phyloP scores from a whole-genome alignment of 2,113 vertebrate species.

The Zosterops pallidus region DNA sequence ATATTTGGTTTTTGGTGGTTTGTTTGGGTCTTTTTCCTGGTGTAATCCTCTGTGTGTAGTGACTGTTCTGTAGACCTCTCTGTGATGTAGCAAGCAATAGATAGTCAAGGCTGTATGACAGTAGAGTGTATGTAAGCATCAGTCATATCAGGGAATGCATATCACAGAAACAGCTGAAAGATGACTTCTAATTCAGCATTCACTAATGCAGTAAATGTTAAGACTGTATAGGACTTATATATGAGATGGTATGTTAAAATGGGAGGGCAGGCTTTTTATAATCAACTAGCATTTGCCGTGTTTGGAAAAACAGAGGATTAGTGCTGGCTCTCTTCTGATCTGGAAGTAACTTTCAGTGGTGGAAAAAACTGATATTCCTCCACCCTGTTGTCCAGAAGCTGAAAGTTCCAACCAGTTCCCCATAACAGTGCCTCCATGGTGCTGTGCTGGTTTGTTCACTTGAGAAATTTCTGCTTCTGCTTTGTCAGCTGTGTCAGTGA shows the following conservation, averaged over 20 bases:
- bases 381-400: not conserved
- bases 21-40: not conserved
- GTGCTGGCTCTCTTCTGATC: not conserved
- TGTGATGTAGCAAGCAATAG: not conserved
- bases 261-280: not conserved
- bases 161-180: not conserved
- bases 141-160: not conserved
- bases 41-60: not conserved
- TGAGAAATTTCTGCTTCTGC: not conserved
- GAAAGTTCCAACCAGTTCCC: not conserved
- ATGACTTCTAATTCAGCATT: not conserved
- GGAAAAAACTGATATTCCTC: not conserved
- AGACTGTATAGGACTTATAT: not conserved
- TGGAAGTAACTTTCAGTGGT: not conserved
- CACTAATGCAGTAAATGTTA: not conserved
- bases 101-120: not conserved
- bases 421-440: not conserved
- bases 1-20: not conserved
- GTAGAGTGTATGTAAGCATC: not conserved
- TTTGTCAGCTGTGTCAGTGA: not conserved
- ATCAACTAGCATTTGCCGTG: not conserved
- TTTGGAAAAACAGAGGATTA: not conserved
- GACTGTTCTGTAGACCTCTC: not conserved
- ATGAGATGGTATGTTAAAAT: not conserved
- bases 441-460: not conserved